Base-by-base conservation (phyloP, 1,140 invertebrate genomes). In the Gonioctena quinquepunctata region DNA sequence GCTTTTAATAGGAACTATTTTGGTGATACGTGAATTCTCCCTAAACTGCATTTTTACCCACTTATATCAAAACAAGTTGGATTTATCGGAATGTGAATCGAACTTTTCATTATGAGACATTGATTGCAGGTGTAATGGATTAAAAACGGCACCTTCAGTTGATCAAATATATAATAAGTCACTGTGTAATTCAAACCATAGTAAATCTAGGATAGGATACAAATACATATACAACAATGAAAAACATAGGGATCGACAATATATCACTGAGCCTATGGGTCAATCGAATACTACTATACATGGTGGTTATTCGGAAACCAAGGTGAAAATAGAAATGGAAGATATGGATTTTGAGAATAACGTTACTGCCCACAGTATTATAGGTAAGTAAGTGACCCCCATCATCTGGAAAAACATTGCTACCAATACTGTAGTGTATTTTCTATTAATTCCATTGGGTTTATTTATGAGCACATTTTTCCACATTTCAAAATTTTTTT, bases 331-430 rank as follows among this genome's bases (percentile, higher is more conserved):
- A 48, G 67, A 71, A 62, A 19, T 49, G 21, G 70, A 70, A 33
- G 68, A 70, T 50, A 42, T 72, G 60, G 72, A 77, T 52, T 69
- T 66, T 22, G 76, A 77, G 48, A 72, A 70, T 73, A 79, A 77
- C 70, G 60, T 75, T 62, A 69, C 71, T 78, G 69, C 75, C 67
- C 76, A 76, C 79, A 80, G 79, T 80, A 80, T 80, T 80, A 80
- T 80, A 80, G 79, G 79, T 80, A 66, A 72, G 69, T 54, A n/a
- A n/a, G n/a, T 21, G 18, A 54, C n/a, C 22, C 2, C 6, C 16
- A 26, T 22, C 50, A 28, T 48, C 23, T 16, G 1, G 21, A 57
- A 54, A 27, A 33, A 1, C 8, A 18, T n/a, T 62, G 13, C 13
- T 27, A 26, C 1, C 18, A 25, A 23, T 25, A 6, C n/a, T 4